Base-by-base conservation (phyloP, 2,113 vertebrate genomes). In the Morone chrysops region DNA sequence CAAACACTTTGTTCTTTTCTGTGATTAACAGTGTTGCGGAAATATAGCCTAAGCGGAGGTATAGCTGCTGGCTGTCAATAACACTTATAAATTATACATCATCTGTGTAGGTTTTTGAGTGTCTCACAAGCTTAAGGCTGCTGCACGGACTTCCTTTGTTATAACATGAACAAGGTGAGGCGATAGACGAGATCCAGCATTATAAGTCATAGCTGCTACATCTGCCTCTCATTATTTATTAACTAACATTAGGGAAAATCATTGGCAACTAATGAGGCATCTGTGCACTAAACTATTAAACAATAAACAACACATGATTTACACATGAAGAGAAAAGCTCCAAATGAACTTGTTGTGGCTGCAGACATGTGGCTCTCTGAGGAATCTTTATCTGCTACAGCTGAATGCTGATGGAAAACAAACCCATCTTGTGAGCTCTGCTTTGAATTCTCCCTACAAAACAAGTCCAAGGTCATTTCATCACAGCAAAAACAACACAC, bases 391-490 rank as follows among this genome's bases (percentile, higher is more conserved):
- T 70, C 43, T 62, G 61, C 89, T 2, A 65, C 41, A 8, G 77
- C 66, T 41, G 70, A 78, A 69, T 22, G 67, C 59, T 14, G 65
- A 70, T 53, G 38, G 60, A 36, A 25, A 62, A 74, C 31, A 45
- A 72, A 77, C 80, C n/a, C 8, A 63, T 63, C 47, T 62, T 66
- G 9, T 38, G 12, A 61, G 56, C 36, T 81, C 83, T 56, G 31
- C 66, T 61, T 70, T 56, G 51, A 25, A 78, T 80, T 73, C 66
- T 79, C 41, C 18, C 50, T 51, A 59, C 66, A 72, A 67, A 56
- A 61, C 65, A 78, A 85, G 66, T 66, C 84, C 86, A 86, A 86
- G 87, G 89, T 89, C 81, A 25, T 51, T 73, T 45, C 40, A 57
- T 14, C 53, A 17, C 61, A 36, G 47, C 62, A 5, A 36, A 74